Evolutionary conservation across 1,140 invertebrate species (phyloP).

Genomic region (Kradibia gibbosae): DNA sequence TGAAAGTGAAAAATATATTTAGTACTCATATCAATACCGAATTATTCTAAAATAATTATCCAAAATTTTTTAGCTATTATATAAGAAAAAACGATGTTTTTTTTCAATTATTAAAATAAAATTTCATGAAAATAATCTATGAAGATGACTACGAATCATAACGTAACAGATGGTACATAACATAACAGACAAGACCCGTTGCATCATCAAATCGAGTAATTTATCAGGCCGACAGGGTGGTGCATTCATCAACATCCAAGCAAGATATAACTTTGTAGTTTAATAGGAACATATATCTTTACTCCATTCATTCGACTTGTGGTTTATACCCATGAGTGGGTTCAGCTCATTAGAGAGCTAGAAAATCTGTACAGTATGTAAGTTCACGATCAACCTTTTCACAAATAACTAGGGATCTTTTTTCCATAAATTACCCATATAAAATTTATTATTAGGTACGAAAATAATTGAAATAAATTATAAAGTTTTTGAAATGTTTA

Average conservation of each 20-base stretch:
- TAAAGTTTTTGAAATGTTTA: no score
- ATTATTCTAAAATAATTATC: no score
- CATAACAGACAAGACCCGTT: no score
- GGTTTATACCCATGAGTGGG: background rate
- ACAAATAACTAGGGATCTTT: background rate
- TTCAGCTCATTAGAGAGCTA: slow-evolving; percentile 16
- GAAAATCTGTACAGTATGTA: background rate
- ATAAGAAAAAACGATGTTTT: no score
- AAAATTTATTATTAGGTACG: no score
- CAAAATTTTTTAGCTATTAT: no score
- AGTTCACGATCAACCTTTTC: background rate
- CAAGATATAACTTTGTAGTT: slow-evolving; percentile 31
- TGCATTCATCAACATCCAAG: slow-evolving; percentile 14
- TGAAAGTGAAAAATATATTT: no score
- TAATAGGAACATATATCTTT: background rate
- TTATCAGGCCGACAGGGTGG: slow-evolving; percentile 62
- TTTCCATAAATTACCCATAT: slow-evolving; percentile 17
- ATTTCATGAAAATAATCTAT: slow-evolving; percentile 8
- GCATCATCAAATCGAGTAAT: slow-evolving; percentile 57
- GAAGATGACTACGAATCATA: background rate
- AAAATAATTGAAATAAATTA: no score
- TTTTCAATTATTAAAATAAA: no score
- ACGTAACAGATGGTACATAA: background rate
- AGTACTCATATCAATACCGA: no score
- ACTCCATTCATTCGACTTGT: background rate